These are phyloP conservation scores for Micromussa lordhowensis DNA, from an alignment of 92 coral and sea anemone species.

Conservation along the genomic window DNA sequence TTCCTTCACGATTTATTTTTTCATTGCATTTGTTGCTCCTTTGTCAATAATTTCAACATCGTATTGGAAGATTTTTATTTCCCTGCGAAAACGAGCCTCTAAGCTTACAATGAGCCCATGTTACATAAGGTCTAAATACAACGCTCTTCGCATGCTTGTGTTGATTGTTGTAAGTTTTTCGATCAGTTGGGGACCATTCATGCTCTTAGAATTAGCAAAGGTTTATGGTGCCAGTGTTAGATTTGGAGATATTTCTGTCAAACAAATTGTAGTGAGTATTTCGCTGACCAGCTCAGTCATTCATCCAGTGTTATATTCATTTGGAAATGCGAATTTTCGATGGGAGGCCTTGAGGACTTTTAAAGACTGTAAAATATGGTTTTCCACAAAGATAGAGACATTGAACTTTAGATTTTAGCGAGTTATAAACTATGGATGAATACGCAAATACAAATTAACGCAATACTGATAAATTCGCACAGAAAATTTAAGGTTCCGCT, in stretches of 20 bases:
- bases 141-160: not conserved
- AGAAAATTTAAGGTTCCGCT: too few relatives aligned
- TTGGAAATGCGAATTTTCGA: conserved; percentile 19
- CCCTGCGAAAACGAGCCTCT: not conserved
- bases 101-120: not conserved
- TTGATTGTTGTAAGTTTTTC: not conserved
- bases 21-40: not conserved
- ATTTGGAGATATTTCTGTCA: not conserved
- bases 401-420: too few relatives aligned
- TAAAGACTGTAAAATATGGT: not conserved
- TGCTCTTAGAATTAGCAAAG: not conserved
- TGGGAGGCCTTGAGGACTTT: not conserved
- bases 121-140: conserved; percentile 7
- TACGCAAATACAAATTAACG: too few relatives aligned
- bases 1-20: not conserved
- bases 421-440: too few relatives aligned
- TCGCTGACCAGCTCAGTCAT: not conserved
- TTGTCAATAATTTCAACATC: not conserved
- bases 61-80: not conserved
- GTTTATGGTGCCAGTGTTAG: not conserved
- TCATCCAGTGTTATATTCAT: conserved; percentile 8
- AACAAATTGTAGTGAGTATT: not conserved
- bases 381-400: too few relatives aligned
- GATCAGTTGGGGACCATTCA: conserved; percentile 4
- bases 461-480: too few relatives aligned